Base-by-base conservation (phyloP, 1,140 invertebrate genomes). In the Onthophagus taurus region DNA sequence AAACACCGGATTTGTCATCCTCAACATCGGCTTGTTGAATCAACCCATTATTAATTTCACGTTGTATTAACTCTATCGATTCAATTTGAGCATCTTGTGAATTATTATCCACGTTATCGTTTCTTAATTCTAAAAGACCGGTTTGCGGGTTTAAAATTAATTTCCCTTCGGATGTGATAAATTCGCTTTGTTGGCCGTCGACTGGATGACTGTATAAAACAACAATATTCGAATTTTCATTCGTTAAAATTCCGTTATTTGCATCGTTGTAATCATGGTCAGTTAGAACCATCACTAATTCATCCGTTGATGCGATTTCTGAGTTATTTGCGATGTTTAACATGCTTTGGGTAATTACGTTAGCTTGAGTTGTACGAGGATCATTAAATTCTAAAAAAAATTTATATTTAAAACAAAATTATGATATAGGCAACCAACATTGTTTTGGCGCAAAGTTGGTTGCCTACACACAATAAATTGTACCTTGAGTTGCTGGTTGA, bases 121-220 rank as follows among this genome's bases (percentile, higher is more conserved):
- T 58, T 39, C 54, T 36, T 21, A 71, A 58, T 51, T 70, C 64
- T 31, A 72, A 63, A 48, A 70, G 63, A 9, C 72, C 65, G 26
- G 70, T 71, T 51, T 71, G 63, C 47, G 61, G 72, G 52, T 72
- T 72, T 50, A 72, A 65, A 48, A 71, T 65, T 12, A 74, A 55
- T 48, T 73, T 71, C 11, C 66, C 66, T 51, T 60, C 34, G 8
- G 55, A 55, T 17, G 59, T 58, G 39, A 63, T 62, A 49, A 53
- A 75, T 53, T 74, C 68, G 44, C 71, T 72, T 50, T 66, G 64
- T 55, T 67, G 63, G 33, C 68, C 66, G 55, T 72, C 68, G 18
- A 72, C 63, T 21, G 68, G 67, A 57, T 76, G 72, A 55, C 72
- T 74, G 42, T 75, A 76, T n/a, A 76, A 66, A 20, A 76, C 72